These are phyloP conservation scores for Iselma pallidipennis DNA, from an alignment of 2,888 invertebrate species.

Conservation along the genomic window DNA sequence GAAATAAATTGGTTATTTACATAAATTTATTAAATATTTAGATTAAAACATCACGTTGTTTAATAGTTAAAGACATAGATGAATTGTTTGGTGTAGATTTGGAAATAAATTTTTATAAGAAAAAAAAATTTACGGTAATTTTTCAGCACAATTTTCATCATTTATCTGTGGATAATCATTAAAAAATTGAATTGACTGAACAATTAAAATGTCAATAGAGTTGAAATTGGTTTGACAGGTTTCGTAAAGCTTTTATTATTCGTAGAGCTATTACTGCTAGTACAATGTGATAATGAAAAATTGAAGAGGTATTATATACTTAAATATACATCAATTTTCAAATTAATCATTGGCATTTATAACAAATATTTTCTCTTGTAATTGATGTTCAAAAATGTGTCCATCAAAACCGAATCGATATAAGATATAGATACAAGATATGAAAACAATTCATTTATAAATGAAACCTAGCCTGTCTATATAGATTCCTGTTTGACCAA, in stretches of 20 bases:
- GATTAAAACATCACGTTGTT: too few species aligned
- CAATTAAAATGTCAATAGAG: not conserved
- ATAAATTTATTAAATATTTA: not conserved
- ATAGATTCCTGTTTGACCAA: not conserved
- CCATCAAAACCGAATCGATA: not conserved
- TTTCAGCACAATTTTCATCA: not conserved
- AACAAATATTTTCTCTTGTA: not conserved
- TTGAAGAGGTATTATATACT: not conserved
- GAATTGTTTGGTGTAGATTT: too few species aligned
- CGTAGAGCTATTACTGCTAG: not conserved
- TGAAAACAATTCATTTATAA: too few species aligned
- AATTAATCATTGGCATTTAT: not conserved
- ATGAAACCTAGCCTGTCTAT: too few species aligned
- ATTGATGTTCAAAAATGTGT: not conserved
- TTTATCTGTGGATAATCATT: not conserved
- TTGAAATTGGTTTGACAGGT: not conserved
- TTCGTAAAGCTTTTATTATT: not conserved
- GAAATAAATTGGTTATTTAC: not conserved
- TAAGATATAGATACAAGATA: too few species aligned
- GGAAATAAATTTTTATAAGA: too few species aligned
- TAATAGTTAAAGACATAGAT: too few species aligned
- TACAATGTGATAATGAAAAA: not conserved
- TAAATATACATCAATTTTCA: not conserved
- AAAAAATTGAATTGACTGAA: not conserved
- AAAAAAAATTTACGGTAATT: not conserved